Base-by-base conservation (phyloP, 1,140 invertebrate genomes). In the Drosophila subobscura region DNA sequence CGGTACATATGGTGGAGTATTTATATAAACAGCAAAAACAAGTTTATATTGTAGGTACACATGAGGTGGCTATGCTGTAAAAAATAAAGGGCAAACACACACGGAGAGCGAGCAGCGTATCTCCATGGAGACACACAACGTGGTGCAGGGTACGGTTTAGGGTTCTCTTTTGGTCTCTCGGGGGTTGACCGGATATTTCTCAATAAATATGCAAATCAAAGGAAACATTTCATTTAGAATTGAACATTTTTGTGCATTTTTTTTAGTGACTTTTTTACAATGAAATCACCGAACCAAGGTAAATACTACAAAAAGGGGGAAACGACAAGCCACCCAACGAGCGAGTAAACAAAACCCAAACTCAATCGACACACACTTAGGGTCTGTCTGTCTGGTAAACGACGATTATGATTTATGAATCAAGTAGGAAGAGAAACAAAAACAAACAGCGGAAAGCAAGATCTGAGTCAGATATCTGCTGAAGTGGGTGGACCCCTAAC, bases 361-460 rank as follows among this genome's bases (percentile, higher is more conserved):
- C 41, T 14, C 20, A 16, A 10, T 37, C 33, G 33, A 37, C 33
- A 37, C 3, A 37, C 33, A 37, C 33, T 37, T 37, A 37, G 33
- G 10, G 33, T 12, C 29, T 33, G 29, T 20, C 16, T 20, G 16
- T 20, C 16, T 20, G 16, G 16, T 33, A 22, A 23, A 65, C 23
- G 42, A 14, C 72, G 54, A 51, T 51, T 79, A 67, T 77, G 78
- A 81, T 81, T 80, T 80, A 80, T 81, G 73, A 83, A 77, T 80
- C 41, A 44, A 58, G 16, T 20, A 20, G 16, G 16, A 20, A 1
- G 16, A 53, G 53, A 29, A 37, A 12, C 42, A 61, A 63, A 37
- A 53, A 8, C 29, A 40, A 40, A 33, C 25, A 56, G 57, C 55
- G 51, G 51, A 42, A 71, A 20, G 50, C 49, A 20, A 10, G 46